Evolutionary conservation across 2,797 vertebrate genomes (phyloP).

Genomic region (Merluccius polli): DNA sequence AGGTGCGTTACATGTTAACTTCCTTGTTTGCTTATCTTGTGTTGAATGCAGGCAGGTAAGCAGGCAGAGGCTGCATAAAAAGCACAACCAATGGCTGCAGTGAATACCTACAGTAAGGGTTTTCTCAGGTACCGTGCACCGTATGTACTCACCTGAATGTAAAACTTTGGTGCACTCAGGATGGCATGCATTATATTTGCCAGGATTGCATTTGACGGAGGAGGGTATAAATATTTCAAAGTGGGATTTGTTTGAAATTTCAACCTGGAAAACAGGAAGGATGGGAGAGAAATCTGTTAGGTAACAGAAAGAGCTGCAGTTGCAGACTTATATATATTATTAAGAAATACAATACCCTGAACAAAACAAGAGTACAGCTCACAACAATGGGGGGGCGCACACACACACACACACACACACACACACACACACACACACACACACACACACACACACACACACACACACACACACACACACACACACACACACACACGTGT

Average conservation of each 20-base stretch:
- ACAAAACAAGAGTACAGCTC: no score
- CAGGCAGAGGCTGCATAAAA: constrained; percentile 1
- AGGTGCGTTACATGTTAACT: constrained; percentile 19
- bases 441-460: constrained; percentile 1
- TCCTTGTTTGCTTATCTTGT: neutral
- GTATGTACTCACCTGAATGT: constrained; percentile 83
- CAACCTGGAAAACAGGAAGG: constrained; percentile 69
- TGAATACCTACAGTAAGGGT: neutral
- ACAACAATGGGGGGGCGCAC: neutral
- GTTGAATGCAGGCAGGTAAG: constrained; percentile 11
- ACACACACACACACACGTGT: no score
- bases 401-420: constrained; percentile 4
- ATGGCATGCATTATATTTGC: constrained; percentile 91
- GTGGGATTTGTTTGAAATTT: constrained; percentile 89
- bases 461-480: neutral
- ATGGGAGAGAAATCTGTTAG: constrained; percentile 7
- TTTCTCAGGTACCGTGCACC: neutral
- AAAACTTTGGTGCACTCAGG: constrained; percentile 93
- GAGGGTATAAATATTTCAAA: constrained; percentile 94
- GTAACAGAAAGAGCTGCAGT: constrained; percentile 7
- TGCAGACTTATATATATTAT: no score
- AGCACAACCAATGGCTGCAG: neutral
- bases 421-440: constrained; percentile 4
- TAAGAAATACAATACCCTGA: no score
- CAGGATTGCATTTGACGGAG: constrained; percentile 85